A percentile compares a stretch with the other conserved stretches of the same genome.
Conservation (phyloP, 2,113 vertebrate genomes). For the Maccullochella peelii region DNA sequence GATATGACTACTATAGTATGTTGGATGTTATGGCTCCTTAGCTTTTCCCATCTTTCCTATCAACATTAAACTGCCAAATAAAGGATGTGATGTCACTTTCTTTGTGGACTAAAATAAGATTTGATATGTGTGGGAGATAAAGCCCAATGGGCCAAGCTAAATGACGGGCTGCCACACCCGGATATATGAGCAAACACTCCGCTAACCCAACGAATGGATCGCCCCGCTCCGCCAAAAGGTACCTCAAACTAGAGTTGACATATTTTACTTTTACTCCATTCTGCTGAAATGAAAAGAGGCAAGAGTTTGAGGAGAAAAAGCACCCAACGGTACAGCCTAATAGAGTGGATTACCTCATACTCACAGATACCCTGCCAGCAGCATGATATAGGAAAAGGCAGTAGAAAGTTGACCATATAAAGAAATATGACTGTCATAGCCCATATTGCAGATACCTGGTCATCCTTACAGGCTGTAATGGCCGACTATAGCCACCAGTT, state of each 20-base stretch:
- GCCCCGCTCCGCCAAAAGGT: slow-evolving; percentile 2
- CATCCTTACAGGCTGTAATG: slow-evolving; percentile 58
- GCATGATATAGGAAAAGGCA: slow-evolving; percentile 48
- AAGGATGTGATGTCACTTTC: slow-evolving; percentile 9
- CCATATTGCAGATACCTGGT: slow-evolving; percentile 51
- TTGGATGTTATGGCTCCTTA: neutral
- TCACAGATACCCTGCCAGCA: slow-evolving; percentile 38
- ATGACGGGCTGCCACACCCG: slow-evolving; percentile 20
- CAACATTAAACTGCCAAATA: slow-evolving; percentile 8
- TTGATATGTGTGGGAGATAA: slow-evolving; percentile 52
- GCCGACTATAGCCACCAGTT: slow-evolving; percentile 47
- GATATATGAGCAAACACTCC: slow-evolving; percentile 20
- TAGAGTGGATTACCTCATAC: slow-evolving; percentile 47
- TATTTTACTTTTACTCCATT: slow-evolving; percentile 24
- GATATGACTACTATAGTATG: neutral
- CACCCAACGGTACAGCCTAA: slow-evolving; percentile 41
- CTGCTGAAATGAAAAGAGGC: slow-evolving; percentile 29
- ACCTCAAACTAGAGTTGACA: slow-evolving; percentile 22
- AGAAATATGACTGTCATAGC: slow-evolving; percentile 59
- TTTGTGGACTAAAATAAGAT: slow-evolving; percentile 25
- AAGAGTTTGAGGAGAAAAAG: slow-evolving; percentile 24
- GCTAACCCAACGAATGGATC: slow-evolving; percentile 13
- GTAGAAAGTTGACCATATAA: slow-evolving; percentile 43
- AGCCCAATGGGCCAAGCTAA: slow-evolving; percentile 39
- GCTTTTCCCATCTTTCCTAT: neutral